Base-by-base conservation (phyloP, 1,140 invertebrate species). In the Brachionus manjavacas region DNA sequence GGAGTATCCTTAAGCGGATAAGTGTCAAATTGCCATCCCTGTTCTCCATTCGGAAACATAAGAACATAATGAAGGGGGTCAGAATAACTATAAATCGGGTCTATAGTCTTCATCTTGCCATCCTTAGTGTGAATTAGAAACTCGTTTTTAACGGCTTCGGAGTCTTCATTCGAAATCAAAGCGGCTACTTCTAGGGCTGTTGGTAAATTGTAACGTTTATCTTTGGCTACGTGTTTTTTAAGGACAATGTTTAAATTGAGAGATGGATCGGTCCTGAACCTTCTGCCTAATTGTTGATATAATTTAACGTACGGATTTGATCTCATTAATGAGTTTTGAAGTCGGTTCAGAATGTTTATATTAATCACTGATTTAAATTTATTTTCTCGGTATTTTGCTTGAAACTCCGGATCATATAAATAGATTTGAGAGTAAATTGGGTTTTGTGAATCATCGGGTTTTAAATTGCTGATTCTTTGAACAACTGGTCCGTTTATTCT, bases 161-260 rank as follows among this genome's bases (percentile, higher is more conserved):
- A 9, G 14, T 72, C 41, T 72, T 72, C 31, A n/a, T 72, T 72
- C 41, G 28, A 6, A 85, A 89, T 85, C 52, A 89, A 84, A 79
- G 88, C 85, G 35, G 88, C 88, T 43, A 88, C 85, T 70, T 89
- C 88, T 81, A 88, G 87, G 60, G 87, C 64, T 31, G 85, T 80
- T 60, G 88, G 88, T 72, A 86, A 85, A 84, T 91, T 91, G 83
- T 46, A 23, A 2, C 16, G 16, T 76, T 76, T 85, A 87, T 68
- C 79, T 28, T 81, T 89, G 81, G 84, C 81, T 25, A 7, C 16
- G 9, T 35, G 66, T 16, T 43, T 70, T 23, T 46, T 16, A 8
- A 83, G 35, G 3, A 66, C 39, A 16, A 83, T n/a, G 8, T 28
- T 66, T 8, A 25, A 28, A 46, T 52, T 25, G 1, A 83, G 1